These are phyloP conservation scores for Pachymerium ferrugineum DNA, from an alignment of 2,888 invertebrate species.

Conservation along the genomic window DNA sequence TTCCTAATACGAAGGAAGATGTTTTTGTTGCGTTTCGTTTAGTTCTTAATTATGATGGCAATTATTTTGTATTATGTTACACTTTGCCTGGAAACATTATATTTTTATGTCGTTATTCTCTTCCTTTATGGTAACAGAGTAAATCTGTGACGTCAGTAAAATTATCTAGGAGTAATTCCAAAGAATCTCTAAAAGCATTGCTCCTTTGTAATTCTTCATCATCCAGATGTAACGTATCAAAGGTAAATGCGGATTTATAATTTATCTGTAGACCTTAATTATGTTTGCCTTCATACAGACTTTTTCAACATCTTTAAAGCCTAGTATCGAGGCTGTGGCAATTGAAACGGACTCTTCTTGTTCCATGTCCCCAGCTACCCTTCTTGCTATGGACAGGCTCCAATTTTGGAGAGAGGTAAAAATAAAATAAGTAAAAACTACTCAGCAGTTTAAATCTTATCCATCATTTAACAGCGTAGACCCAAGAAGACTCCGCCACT, in stretches of 20 bases:
- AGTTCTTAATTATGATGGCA: no score
- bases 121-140: no score
- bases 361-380: background rate
- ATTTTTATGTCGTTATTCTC: no score
- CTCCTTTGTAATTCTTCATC: no score
- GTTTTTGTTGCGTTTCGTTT: no score
- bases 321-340: background rate
- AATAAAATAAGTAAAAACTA: background rate
- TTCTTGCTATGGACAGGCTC: background rate
- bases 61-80: no score
- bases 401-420: background rate
- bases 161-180: no score
- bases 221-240: no score
- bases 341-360: background rate
- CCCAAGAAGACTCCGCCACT: background rate
- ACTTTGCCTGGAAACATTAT: no score
- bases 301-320: background rate
- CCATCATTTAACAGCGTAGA: background rate
- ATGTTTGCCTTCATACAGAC: background rate
- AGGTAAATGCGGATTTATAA: background rate
- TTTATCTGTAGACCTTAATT: background rate
- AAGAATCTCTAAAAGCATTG: no score
- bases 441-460: background rate
- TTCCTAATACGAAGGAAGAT: no score
- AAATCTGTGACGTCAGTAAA: no score